Evolutionary conservation across 2,888 invertebrate genomes (phyloP).

Genomic region (Eumacrocentrus americanus): DNA sequence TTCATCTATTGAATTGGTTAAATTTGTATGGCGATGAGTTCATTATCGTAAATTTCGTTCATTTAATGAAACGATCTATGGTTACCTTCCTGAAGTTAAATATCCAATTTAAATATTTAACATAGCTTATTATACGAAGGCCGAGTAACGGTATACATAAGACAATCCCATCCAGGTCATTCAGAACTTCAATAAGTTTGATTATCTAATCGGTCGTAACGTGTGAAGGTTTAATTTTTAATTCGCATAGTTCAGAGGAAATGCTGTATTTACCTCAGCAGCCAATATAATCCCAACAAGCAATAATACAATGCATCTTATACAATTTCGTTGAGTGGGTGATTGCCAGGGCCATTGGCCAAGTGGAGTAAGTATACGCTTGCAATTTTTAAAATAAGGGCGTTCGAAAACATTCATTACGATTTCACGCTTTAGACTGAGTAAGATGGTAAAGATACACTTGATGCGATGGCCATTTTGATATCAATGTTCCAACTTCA

Average conservation of each 20-base stretch:
- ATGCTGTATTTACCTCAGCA: constrained; percentile 21
- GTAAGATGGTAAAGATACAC: background rate
- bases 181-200: constrained; percentile 21
- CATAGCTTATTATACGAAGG: constrained; percentile 17
- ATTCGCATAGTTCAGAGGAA: background rate
- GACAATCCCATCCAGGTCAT: constrained; percentile 27
- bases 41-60: background rate
- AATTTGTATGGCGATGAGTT: background rate
- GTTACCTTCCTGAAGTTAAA: constrained; percentile 28
- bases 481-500: background rate
- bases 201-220: constrained; percentile 28
- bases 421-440: background rate
- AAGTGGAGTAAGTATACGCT: constrained; percentile 20
- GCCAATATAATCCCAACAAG: constrained; percentile 25
- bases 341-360: constrained; percentile 32
- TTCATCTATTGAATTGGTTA: constrained; percentile 23
- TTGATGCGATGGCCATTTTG: background rate
- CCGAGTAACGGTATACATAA: constrained; percentile 31
- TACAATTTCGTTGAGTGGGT: constrained; percentile 12
- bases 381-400: constrained; percentile 22
- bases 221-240: background rate
- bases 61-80: background rate
- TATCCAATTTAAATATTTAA: constrained; percentile 27
- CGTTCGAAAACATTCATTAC: constrained; percentile 28
- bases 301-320: constrained; percentile 13